Evolutionary conservation across 1,140 invertebrate species (phyloP).

Genomic region (Nephotettix cincticeps): DNA sequence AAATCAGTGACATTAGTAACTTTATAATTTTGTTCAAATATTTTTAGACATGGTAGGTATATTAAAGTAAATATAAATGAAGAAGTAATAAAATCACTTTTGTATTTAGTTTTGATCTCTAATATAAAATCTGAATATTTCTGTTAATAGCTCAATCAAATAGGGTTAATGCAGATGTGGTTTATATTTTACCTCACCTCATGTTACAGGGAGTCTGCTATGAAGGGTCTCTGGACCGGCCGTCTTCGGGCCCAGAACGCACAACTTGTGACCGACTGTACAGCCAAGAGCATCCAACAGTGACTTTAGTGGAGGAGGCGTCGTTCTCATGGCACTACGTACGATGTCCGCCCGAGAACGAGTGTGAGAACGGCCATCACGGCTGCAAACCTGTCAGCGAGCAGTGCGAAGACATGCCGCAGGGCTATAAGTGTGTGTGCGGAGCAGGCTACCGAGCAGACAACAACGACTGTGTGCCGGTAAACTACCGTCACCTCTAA

Average conservation of each 20-base stretch:
- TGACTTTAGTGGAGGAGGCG: constrained; percentile 1
- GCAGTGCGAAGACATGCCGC: constrained; percentile 71
- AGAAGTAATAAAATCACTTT: too few species aligned
- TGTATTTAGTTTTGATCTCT: too few species aligned
- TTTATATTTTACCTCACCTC: too few species aligned
- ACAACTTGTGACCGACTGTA: constrained; percentile 64
- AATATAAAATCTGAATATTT: too few species aligned
- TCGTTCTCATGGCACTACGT: constrained; percentile 81
- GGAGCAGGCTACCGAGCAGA: constrained; percentile 73
- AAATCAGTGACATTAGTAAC: too few species aligned
- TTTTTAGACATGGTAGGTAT: too few species aligned
- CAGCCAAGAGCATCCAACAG: constrained; percentile 40
- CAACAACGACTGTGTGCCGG: constrained; percentile 41
- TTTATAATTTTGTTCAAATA: too few species aligned
- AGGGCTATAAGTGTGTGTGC: constrained; percentile 84
- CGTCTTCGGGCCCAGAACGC: constrained; percentile 62
- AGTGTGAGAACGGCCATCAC: constrained; percentile 90
- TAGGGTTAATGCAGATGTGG: too few species aligned
- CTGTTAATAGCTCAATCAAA: too few species aligned
- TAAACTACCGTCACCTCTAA: too few species aligned
- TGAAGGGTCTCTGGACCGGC: constrained; percentile 74
- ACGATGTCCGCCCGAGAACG: constrained; percentile 88
- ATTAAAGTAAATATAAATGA: too few species aligned
- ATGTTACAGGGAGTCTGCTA: constrained; percentile 61
- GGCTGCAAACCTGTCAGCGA: constrained; percentile 84